These are phyloP conservation scores for Episyrphus balteatus DNA, from an alignment of 1,140 invertebrate genomes.

Conservation along the genomic window DNA sequence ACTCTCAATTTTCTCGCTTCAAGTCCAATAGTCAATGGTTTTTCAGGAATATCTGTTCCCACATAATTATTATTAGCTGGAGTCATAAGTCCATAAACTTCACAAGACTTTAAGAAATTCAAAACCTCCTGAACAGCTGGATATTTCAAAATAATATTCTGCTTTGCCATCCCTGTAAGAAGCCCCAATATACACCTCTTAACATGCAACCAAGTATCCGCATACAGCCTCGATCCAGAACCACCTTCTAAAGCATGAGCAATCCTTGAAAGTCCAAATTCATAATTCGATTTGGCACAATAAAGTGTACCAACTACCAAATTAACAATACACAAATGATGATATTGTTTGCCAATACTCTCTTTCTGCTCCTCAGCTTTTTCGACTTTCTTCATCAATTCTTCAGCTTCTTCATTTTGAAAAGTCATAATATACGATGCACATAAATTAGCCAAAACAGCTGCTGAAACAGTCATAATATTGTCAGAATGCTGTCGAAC, in stretches of 20 bases:
- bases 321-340: slow-evolving; percentile 98
- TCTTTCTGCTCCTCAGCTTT: slow-evolving; percentile 91
- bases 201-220: slow-evolving; percentile 93
- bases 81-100: slow-evolving; percentile 38
- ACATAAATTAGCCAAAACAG: slow-evolving; percentile 95
- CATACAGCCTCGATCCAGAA: slow-evolving; percentile 51
- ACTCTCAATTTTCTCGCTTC: slow-evolving; percentile 29
- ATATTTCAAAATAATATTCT: slow-evolving; percentile 78
- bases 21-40: slow-evolving; percentile 33
- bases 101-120: slow-evolving; percentile 82
- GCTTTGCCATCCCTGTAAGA: slow-evolving; percentile 80
- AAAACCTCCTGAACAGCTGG: slow-evolving; percentile 77
- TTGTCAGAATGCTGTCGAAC: slow-evolving; percentile 95
- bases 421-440: slow-evolving; percentile 99
- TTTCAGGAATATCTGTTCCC: slow-evolving; percentile 22
- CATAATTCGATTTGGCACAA: slow-evolving; percentile 98
- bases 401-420: slow-evolving; percentile 98
- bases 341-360: slow-evolving; percentile 89
- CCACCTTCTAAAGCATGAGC: slow-evolving; percentile 34
- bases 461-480: slow-evolving; percentile 88
- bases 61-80: slow-evolving; percentile 30
- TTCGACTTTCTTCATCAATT: slow-evolving; percentile 92
- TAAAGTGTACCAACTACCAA: slow-evolving; percentile 97
- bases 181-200: slow-evolving; percentile 86
- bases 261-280: slow-evolving; percentile 97